Evolutionary conservation across 2,797 vertebrate genomes (phyloP).

Genomic region (Phrynocephalus vlangalii): DNA sequence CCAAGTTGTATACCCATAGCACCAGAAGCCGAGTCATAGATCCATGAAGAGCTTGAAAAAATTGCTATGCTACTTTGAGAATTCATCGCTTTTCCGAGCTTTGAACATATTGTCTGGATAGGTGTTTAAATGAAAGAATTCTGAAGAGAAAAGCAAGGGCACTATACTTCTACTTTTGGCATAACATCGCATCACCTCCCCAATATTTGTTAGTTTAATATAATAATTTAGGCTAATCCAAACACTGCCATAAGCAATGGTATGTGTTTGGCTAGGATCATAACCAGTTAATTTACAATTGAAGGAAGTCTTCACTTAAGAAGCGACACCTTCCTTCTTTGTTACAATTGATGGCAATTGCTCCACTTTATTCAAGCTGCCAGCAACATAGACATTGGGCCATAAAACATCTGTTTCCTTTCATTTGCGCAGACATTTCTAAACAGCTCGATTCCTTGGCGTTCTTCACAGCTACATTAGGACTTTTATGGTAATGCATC

Average conservation of each 20-base stretch:
- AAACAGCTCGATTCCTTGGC: conserved; percentile 55
- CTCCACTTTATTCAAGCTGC: conserved; percentile 52
- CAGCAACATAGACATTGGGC: conserved; percentile 55
- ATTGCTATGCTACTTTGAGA: too few species aligned
- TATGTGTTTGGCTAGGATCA: conserved; percentile 45
- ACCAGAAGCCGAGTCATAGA: not conserved
- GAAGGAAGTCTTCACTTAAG: conserved; percentile 41
- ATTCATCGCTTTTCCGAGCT: too few species aligned
- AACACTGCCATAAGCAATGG: conserved; percentile 46
- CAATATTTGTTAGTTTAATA: conserved; percentile 14
- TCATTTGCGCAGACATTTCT: conserved; percentile 64
- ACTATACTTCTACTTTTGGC: conserved; percentile 4
- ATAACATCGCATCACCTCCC: conserved; percentile 33
- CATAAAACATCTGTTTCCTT: conserved; percentile 66
- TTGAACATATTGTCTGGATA: too few species aligned
- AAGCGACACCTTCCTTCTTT: conserved; percentile 34
- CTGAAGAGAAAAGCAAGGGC: not conserved
- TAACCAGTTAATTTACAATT: conserved; percentile 39
- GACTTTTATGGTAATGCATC: conserved; percentile 41
- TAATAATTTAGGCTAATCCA: conserved; percentile 47
- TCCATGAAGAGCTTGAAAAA: not conserved
- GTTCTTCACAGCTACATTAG: conserved; percentile 59
- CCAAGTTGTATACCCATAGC: not conserved
- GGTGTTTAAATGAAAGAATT: not conserved
- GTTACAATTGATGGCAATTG: conserved; percentile 48